Evolutionary conservation across 2,797 vertebrate species (phyloP), one percentile per base, ranked within the genome.

Genomic region (Siniperca obscura): DNA sequence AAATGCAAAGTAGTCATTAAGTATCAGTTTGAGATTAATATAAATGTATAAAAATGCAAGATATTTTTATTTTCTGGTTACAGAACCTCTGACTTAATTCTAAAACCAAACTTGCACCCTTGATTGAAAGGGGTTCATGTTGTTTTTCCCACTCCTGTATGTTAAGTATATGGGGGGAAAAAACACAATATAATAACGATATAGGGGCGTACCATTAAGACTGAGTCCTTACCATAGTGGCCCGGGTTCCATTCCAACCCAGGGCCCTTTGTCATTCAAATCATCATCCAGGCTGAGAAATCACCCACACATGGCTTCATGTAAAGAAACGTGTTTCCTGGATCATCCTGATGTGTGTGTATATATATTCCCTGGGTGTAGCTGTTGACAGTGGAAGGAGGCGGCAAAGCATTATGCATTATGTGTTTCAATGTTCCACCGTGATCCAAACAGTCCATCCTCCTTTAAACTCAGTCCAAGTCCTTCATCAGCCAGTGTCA

Each of bases 401-500:
- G 48, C 19, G 40, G 40, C 57, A 62, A 65, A 73, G 69, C 56
- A 55, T 19, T 38, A 10, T 10, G 21, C 74, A 61, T 87, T 69
- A 86, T 52, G 34, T 81, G 73, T 85, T 81, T 89, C 74, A 77
- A 38, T 81, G 70, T 86, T 83, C 73, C 75, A 17, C 66, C 3
- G 9, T 70, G 78, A 90, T 82, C 82, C 74, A 73, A 80, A 87
- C 81, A 62, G 78, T 60, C 81, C 81, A 75, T 91, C 90, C 55
- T 90, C 84, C 90, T 93, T 86, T 93, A 66, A 93, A 90, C 82
- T 86, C 2, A 25, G 86, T 92, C 92, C 89, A 93, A 89, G 85
- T 90, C 84, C 82, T 91, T 89, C 86, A 87, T 94, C 91, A 89
- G 74, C 59, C 36, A 2, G 61, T 84, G 80, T 88, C 86, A 87